phyloP scores from a whole-genome alignment of 2,888 invertebrate genomes.

The Danaus chrysippus region DNA sequence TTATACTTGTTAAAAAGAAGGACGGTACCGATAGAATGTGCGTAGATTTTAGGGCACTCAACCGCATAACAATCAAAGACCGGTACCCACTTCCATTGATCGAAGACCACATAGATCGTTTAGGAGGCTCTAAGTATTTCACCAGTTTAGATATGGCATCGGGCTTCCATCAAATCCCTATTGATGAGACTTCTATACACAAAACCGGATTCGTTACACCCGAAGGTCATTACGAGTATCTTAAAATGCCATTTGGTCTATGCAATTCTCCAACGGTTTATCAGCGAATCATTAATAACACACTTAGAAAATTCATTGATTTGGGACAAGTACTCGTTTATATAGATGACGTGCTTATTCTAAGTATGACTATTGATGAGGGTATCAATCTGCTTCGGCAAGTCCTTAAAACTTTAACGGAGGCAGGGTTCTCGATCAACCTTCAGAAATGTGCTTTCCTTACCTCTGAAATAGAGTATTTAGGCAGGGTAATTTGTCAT shows the following conservation, averaged over 20 bases:
- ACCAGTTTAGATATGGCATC: slow-evolving; percentile 21
- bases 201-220: slow-evolving; percentile 25
- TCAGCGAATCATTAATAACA: slow-evolving; percentile 30
- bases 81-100: slow-evolving; percentile 11
- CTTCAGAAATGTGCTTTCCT: slow-evolving; percentile 31
- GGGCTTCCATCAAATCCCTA: slow-evolving; percentile 22
- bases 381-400: slow-evolving; percentile 19
- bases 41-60: slow-evolving; percentile 12
- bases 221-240: slow-evolving; percentile 26
- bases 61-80: slow-evolving; percentile 11
- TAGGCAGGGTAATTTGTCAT: too few relatives aligned
- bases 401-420: slow-evolving; percentile 25
- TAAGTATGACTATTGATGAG: slow-evolving; percentile 21
- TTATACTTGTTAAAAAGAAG: slow-evolving; percentile 8
- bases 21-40: slow-evolving; percentile 8
- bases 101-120: slow-evolving; percentile 20
- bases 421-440: slow-evolving; percentile 31
- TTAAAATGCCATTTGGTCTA: slow-evolving; percentile 28
- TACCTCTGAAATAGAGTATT: slow-evolving; percentile 15
- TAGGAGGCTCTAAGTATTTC: slow-evolving; percentile 27
- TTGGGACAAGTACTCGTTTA: slow-evolving; percentile 21
- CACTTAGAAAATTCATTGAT: slow-evolving; percentile 21
- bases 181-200: slow-evolving; percentile 15
- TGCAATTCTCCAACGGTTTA: slow-evolving; percentile 27
- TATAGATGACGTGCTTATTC: slow-evolving; percentile 28